Base-by-base conservation (phyloP, 2,888 invertebrate species). In the Serripes groenlandicus region DNA sequence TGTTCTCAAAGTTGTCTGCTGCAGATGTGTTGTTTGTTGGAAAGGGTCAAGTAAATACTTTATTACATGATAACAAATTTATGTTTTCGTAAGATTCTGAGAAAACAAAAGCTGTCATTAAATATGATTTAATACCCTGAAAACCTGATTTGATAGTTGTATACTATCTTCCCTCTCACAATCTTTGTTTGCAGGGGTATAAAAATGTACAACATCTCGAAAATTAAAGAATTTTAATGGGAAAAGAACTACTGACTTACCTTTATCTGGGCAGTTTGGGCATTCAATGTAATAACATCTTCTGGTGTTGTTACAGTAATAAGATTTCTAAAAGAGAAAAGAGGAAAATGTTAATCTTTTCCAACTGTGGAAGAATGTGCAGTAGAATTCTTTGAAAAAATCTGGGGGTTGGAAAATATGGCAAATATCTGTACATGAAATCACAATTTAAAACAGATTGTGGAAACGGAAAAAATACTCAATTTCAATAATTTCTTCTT, bases 271-370 rank as follows among this genome's bases (percentile, higher is more conserved):
- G 97, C 95, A 58, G 96, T 96, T 37, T 95, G 95, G 18, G 97
- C 96, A 23, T 96, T 95, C 28, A 98, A 95, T 58, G 96, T 96
- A 81, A 98, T 95, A 1, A 95, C 96, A 88, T 97, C 97, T 93
- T 98, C 98, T 0, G 98, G 98, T 79, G 97, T 96, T 52, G 96
- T 96, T 21, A 98, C 83, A 21, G 88, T 86, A 34, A 94, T 90
- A 3, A 89, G 86, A 83, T 93, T 91, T 58, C 94, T 94, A 85
- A 62, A 87, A 87, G 64, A 42, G 23, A 54, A 34, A 66, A 32
- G 32, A 23, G 26, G 18, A 4, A 15, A 26, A 60, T 60, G 28
- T 60, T n/a, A n/a, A n/a, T n/a, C n/a, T n/a, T n/a, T n/a, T n/a
- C n/a, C n/a, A n/a, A n/a, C n/a, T n/a, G n/a, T n/a, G n/a, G n/a